phyloP scores from a whole-genome alignment of 2,888 invertebrate species.

The Merodon equestris region DNA sequence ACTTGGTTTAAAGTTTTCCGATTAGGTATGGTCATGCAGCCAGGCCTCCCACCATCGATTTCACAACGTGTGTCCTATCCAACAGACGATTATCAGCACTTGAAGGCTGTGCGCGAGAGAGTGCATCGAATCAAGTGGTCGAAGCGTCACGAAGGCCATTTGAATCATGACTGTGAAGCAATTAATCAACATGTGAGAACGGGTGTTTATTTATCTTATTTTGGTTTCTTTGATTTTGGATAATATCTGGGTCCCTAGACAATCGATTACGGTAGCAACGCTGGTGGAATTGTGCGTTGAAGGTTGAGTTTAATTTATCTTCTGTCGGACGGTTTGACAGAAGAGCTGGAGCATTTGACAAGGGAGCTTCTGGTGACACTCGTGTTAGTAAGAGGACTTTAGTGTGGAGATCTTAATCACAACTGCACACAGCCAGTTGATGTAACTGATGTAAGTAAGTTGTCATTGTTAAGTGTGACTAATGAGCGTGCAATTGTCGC shows the following conservation, averaged over 20 bases:
- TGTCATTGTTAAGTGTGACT: background rate
- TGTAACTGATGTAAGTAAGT: constrained; percentile 22
- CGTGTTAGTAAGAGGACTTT: no score
- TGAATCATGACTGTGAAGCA: constrained; percentile 20
- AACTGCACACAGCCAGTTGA: background rate
- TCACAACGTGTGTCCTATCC: no score
- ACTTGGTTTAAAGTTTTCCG: constrained; percentile 28
- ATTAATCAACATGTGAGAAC: constrained; percentile 42
- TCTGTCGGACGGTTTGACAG: constrained; percentile 11
- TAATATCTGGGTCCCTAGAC: constrained; percentile 25
- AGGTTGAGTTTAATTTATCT: constrained; percentile 39
- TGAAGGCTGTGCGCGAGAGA: background rate
- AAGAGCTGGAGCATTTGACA: background rate
- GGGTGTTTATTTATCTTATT: no score
- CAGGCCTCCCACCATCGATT: background rate
- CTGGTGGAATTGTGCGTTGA: constrained; percentile 11
- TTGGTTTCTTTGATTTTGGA: no score
- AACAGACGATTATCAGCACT: background rate
- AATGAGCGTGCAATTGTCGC: constrained; percentile 5
- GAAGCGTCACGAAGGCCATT: constrained; percentile 6
- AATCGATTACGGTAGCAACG: constrained; percentile 29
- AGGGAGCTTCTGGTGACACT: constrained; percentile 12
- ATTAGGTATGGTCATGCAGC: constrained; percentile 38
- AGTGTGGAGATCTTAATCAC: background rate
- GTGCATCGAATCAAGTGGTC: background rate